Conservation (phyloP, 2,113 vertebrate species). For the Forbesichthys agassizii region DNA sequence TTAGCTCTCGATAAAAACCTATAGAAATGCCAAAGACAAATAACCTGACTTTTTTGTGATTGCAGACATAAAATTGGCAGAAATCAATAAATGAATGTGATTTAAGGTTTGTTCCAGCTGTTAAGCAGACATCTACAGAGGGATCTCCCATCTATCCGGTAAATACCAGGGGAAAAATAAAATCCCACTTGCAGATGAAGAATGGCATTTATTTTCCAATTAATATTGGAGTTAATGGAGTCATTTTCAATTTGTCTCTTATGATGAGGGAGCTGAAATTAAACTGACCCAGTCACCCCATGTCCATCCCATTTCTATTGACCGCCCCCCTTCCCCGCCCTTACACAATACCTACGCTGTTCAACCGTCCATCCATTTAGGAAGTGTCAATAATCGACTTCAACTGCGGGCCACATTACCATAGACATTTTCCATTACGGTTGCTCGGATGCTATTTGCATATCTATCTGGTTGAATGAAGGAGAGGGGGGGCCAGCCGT, state of each 20-base stretch:
- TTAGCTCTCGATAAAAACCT: too few species aligned
- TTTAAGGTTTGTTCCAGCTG: slow-evolving; percentile 27
- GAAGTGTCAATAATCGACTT: slow-evolving; percentile 69
- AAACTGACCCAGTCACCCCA: slow-evolving; percentile 58
- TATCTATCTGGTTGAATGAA: slow-evolving; percentile 53
- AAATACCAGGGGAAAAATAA: slow-evolving; percentile 34
- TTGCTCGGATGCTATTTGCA: slow-evolving; percentile 47
- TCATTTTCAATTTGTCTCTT: slow-evolving; percentile 61
- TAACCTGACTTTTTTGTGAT: too few species aligned
- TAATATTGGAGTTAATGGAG: slow-evolving; percentile 67
- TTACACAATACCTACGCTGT: slow-evolving; percentile 57
- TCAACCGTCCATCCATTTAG: slow-evolving; percentile 71
- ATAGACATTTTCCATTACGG: slow-evolving; percentile 38
- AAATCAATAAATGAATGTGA: slow-evolving; percentile 20
- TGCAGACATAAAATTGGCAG: background rate
- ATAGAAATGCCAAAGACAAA: too few species aligned
- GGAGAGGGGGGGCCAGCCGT: background rate
- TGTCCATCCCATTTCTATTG: slow-evolving; percentile 57
- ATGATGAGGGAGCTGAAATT: slow-evolving; percentile 50
- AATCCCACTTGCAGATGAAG: slow-evolving; percentile 50
- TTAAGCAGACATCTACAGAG: slow-evolving; percentile 16
- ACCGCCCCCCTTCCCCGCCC: slow-evolving; percentile 15
- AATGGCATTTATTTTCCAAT: slow-evolving; percentile 66
- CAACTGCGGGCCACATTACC: slow-evolving; percentile 56
- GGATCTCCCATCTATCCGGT: slow-evolving; percentile 36